Conservation (phyloP, 1,140 invertebrate species). For the Plutomurus gul region DNA sequence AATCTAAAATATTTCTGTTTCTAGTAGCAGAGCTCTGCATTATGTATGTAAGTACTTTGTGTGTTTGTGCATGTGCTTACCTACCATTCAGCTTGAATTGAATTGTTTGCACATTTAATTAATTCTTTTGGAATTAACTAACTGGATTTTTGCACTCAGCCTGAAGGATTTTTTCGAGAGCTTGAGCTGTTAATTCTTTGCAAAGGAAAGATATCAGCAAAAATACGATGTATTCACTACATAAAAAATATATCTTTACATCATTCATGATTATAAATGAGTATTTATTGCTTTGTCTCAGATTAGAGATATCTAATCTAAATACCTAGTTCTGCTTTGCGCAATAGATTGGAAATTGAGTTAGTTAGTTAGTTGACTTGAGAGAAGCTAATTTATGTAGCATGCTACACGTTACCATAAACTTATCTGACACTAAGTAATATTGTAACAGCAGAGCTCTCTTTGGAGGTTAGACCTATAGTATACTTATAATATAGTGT, state of each 20-base stretch:
- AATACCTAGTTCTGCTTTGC: not conserved
- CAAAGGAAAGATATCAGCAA: not conserved
- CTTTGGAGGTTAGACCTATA: too few species aligned
- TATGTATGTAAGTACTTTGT: too few species aligned
- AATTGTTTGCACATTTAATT: conserved; percentile 21
- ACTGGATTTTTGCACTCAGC: not conserved
- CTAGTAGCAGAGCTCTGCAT: too few species aligned
- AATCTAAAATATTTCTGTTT: conserved; percentile 24
- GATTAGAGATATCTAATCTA: conserved; percentile 11
- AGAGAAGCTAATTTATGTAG: too few species aligned
- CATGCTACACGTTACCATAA: too few species aligned
- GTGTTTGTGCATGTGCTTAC: not conserved
- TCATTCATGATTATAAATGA: conserved; percentile 12
- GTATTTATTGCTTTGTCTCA: not conserved
- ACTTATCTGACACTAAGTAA: not conserved
- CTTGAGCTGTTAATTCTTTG: not conserved
- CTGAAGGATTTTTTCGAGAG: not conserved
- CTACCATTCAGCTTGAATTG: not conserved
- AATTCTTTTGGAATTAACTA: not conserved
- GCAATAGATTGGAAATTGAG: conserved; percentile 29
- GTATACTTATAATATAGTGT: too few species aligned
- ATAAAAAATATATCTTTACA: conserved; percentile 15
- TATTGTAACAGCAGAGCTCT: too few species aligned
- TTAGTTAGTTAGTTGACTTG: not conserved
- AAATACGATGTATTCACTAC: conserved; percentile 11